Conservation (phyloP, 2,888 invertebrate species). For the Ectropis crepuscularia region DNA sequence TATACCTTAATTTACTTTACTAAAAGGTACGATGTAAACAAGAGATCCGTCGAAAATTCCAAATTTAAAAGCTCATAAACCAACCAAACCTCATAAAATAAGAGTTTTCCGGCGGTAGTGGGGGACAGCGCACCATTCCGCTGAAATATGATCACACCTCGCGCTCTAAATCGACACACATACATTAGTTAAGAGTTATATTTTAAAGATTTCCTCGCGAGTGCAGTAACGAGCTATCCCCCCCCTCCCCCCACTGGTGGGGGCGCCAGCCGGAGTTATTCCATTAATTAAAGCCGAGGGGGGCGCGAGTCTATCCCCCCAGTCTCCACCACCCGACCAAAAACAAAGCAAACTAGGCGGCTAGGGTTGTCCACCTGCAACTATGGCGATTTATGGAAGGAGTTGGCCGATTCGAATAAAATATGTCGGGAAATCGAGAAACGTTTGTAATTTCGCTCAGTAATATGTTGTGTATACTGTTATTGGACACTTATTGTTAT, state of each 20-base stretch:
- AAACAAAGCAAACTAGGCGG: slow-evolving; percentile 72
- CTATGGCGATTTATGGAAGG: slow-evolving; percentile 55
- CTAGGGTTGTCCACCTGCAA: slow-evolving; percentile 58
- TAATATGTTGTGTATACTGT: slow-evolving; percentile 23
- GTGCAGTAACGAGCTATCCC: slow-evolving; percentile 45
- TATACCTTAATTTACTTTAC: too few relatives aligned
- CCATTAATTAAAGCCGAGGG: slow-evolving; percentile 77
- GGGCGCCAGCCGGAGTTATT: slow-evolving; percentile 68
- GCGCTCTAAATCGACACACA: slow-evolving; percentile 50
- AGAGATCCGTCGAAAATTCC: too few relatives aligned
- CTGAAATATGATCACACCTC: slow-evolving; percentile 41
- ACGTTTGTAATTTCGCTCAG: slow-evolving; percentile 4
- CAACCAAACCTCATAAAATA: slow-evolving; percentile 22
- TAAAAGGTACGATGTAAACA: too few relatives aligned
- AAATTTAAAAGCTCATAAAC: neutral
- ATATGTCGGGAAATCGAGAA: slow-evolving; percentile 21
- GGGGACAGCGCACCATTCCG: slow-evolving; percentile 36
- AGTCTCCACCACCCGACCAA: slow-evolving; percentile 50
- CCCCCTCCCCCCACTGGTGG: slow-evolving; percentile 33
- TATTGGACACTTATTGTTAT: slow-evolving; percentile 6
- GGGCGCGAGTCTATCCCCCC: slow-evolving; percentile 45
- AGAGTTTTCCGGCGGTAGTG: slow-evolving; percentile 29
- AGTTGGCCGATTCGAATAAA: slow-evolving; percentile 44
- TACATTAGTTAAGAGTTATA: slow-evolving; percentile 56
- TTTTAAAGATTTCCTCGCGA: slow-evolving; percentile 59